Evolutionary conservation across 2,113 vertebrate genomes (phyloP), one percentile per base, ranked within the genome.

Genomic region (Lamprologus callipterus): DNA sequence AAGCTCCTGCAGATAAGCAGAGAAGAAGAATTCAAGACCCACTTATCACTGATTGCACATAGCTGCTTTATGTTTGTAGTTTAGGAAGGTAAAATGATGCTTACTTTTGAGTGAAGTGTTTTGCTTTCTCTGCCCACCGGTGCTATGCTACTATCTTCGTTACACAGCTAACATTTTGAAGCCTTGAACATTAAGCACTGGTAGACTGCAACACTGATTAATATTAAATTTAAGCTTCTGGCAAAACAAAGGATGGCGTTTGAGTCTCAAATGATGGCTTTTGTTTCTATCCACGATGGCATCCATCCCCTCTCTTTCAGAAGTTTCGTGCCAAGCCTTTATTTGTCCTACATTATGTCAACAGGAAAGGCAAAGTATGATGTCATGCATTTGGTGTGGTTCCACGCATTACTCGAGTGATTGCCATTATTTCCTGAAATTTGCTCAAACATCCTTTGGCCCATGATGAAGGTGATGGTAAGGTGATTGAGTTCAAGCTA

Each of bases 331-430:
- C 80, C 82, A 82, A 28, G 26, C 83, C 81, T 89, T 83, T 83
- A 87, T 93, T 91, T 86, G 85, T 91, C 73, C 57, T 37, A 13
- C 54, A 63, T 86, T 85, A 91, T 90, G 92, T 94, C 90, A 93
- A 91, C 94, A 93, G 90, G 92, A 92, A 95, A 92, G 73, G 55
- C 83, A 82, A 87, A 51, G 57, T 49, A 90, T 94, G 93, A 95
- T 93, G 93, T 94, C 85, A 94, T 93, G 78, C 37, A 4, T 91
- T 90, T 90, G 89, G 85, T 90, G 53, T 70, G 58, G 84, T 83
- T 91, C 81, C 35, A 81, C 80, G 12, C 75, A 65, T 85, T 85
- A 86, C 86, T 86, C 58, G 49, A 90, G 60, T 60, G 68, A 87
- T 68, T 84, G 84, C 73, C 73, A 54, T 93, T 89, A 86, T 90